phyloP scores from a whole-genome alignment of 2,797 vertebrate genomes.

The Octomys mimax region DNA sequence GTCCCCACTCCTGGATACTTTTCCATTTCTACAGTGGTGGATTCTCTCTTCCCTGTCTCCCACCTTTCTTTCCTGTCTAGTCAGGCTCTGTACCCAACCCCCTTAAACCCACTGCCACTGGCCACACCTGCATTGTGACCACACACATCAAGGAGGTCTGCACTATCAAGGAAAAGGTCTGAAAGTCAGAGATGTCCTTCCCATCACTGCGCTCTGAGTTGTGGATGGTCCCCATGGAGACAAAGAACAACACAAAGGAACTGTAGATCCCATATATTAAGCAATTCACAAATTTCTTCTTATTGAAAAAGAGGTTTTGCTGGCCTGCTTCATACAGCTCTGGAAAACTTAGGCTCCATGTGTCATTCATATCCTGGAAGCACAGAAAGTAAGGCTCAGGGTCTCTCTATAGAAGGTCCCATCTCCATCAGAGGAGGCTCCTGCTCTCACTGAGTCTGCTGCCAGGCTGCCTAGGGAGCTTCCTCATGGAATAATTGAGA shows the following conservation, averaged over 20 bases:
- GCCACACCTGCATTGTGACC: constrained; percentile 93
- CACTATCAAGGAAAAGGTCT: constrained; percentile 95
- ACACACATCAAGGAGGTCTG: constrained; percentile 95
- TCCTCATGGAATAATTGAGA: constrained; percentile 53
- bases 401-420: constrained; percentile 24
- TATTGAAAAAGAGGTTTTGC: constrained; percentile 95
- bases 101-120: background rate
- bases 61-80: background rate
- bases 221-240: constrained; percentile 93
- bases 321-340: constrained; percentile 96
- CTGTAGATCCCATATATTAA: constrained; percentile 95
- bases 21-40: background rate
- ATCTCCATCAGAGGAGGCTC: constrained; percentile 7
- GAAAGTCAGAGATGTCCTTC: constrained; percentile 95
- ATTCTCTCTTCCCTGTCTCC: background rate
- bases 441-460: background rate
- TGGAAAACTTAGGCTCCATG: constrained; percentile 95
- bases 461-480: constrained; percentile 24
- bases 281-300: constrained; percentile 92
- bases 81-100: background rate
- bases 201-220: constrained; percentile 94
- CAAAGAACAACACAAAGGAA: constrained; percentile 96
- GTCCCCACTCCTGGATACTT: background rate
- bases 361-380: constrained; percentile 95
- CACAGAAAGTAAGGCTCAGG: constrained; percentile 60